These are phyloP conservation scores for Hippocampus comes DNA, from an alignment of 2,113 vertebrate species.

Conservation along the genomic window DNA sequence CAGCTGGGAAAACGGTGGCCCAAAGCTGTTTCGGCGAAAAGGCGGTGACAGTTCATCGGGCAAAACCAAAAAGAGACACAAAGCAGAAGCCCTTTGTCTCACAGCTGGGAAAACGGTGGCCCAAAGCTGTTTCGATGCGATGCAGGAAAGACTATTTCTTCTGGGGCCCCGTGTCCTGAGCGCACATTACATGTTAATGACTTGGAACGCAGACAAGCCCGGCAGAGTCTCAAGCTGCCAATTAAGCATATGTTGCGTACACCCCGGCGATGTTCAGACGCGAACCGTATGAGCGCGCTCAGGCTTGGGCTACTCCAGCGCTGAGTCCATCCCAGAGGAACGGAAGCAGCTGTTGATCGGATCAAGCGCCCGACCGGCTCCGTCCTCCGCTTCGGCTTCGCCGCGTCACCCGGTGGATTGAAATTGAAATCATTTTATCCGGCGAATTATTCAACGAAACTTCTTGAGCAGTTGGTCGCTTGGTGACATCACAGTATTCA, in stretches of 20 bases:
- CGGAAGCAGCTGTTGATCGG: constrained; percentile 50
- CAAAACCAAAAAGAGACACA: constrained; percentile 32
- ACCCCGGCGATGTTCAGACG: constrained; percentile 53
- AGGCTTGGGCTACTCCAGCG: constrained; percentile 55
- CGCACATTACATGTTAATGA: constrained; percentile 69
- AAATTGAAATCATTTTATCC: background rate
- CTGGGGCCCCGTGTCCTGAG: constrained; percentile 47
- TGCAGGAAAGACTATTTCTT: constrained; percentile 39
- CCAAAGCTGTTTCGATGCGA: constrained; percentile 55
- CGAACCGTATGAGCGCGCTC: constrained; percentile 57
- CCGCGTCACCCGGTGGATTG: background rate
- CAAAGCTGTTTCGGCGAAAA: constrained; percentile 46
- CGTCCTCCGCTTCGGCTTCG: background rate
- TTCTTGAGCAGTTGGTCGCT: no score
- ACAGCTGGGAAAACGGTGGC: constrained; percentile 44
- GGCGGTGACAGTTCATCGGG: constrained; percentile 48
- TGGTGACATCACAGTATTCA: no score
- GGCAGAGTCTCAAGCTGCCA: constrained; percentile 64
- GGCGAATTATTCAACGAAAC: no score
- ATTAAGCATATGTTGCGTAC: constrained; percentile 70
- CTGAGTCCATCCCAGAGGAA: constrained; percentile 53
- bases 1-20: constrained; percentile 44
- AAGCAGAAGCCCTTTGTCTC: constrained; percentile 52
- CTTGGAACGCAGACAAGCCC: constrained; percentile 63
- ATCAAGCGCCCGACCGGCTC: constrained; percentile 5